These are phyloP conservation scores for Muscina levida DNA, from an alignment of 2,888 invertebrate species.

Conservation along the genomic window DNA sequence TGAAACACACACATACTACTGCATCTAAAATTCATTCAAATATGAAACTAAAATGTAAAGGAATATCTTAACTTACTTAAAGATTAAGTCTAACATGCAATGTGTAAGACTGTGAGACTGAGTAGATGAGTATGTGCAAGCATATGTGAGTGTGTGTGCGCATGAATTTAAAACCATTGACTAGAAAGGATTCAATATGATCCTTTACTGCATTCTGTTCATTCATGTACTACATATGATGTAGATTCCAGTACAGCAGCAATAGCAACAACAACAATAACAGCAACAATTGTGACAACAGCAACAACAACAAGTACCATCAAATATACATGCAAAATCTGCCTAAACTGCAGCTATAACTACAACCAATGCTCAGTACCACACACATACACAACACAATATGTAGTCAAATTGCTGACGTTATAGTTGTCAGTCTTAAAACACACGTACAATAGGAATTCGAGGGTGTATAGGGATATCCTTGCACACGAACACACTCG, in stretches of 20 bases:
- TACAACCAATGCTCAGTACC: neutral
- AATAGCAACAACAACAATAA: too few relatives aligned
- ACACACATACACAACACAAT: neutral
- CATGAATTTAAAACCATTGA: conserved; percentile 18
- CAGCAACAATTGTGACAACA: neutral
- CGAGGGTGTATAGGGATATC: too few relatives aligned
- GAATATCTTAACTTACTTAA: conserved; percentile 31
- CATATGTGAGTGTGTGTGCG: neutral
- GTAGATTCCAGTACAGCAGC: too few relatives aligned
- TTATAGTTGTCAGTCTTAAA: conserved; percentile 18
- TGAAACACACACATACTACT: neutral
- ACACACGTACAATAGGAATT: neutral
- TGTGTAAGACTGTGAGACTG: neutral
- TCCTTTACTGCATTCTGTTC: neutral
- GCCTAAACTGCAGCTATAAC: conserved; percentile 31
- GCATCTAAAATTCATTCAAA: conserved; percentile 15
- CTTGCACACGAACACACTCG: too few relatives aligned
- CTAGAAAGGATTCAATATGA: neutral
- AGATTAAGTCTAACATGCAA: conserved; percentile 30
- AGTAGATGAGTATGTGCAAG: neutral
- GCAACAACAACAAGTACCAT: neutral
- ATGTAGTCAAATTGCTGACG: conserved; percentile 29
- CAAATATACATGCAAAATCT: conserved; percentile 6
- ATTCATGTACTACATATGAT: neutral
- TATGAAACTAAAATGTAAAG: neutral